Evolutionary conservation across 2,888 invertebrate species (phyloP).

Genomic region (Gonocerus acuteangulatus): DNA sequence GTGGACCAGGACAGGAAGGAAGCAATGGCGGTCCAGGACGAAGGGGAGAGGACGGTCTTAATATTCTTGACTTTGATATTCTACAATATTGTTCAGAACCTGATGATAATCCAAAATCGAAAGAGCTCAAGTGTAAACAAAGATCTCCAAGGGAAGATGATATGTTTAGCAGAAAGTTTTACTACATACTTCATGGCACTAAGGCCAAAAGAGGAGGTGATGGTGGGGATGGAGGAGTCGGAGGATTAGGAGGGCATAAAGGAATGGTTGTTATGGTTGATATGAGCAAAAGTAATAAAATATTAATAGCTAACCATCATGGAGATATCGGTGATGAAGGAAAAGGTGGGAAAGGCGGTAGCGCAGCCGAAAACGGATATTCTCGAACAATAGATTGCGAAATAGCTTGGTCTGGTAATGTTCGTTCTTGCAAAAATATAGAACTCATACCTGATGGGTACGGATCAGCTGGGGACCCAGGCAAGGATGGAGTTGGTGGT

Average conservation of each 20-base stretch:
- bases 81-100: not conserved
- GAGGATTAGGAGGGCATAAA: not conserved
- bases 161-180: not conserved
- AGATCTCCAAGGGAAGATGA: not conserved
- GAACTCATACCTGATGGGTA: not conserved
- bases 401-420: not conserved
- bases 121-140: not conserved
- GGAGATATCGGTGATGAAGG: not conserved
- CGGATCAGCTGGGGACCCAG: not conserved
- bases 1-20: conserved; percentile 6
- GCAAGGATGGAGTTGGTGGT: not conserved
- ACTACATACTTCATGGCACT: not conserved
- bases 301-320: not conserved
- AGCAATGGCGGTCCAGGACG: not conserved
- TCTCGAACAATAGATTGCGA: not conserved
- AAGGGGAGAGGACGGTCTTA: not conserved
- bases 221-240: conserved; percentile 6
- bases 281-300: not conserved
- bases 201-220: not conserved
- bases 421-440: not conserved
- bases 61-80: not conserved
- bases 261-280: not conserved
- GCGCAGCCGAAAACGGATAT: not conserved
- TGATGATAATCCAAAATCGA: not conserved
- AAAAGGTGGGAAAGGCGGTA: not conserved